Conservation (phyloP, 2,113 vertebrate genomes). For the Halcyon malimbica region DNA sequence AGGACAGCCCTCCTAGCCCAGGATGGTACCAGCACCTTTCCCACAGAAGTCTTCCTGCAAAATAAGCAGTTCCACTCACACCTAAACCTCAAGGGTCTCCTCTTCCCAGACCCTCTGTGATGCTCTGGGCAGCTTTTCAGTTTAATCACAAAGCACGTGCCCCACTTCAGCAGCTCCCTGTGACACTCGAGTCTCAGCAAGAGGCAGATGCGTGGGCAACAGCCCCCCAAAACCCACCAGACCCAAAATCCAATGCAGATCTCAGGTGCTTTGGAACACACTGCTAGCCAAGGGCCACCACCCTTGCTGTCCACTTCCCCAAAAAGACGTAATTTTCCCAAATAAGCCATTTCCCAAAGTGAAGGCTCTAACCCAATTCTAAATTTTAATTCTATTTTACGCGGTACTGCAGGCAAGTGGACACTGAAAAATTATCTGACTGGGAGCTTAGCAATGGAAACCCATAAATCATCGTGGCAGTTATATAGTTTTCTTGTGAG, state of each 20-base stretch:
- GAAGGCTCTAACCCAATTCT: not conserved
- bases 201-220: not conserved
- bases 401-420: conserved; percentile 42
- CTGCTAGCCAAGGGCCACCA: not conserved
- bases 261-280: rapidly evolving
- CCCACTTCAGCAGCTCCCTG: not conserved
- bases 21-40: not conserved
- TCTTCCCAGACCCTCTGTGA: not conserved
- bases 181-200: not conserved
- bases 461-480: conserved; percentile 82
- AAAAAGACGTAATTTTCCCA: not conserved
- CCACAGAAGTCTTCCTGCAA: not conserved
- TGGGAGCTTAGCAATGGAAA: conserved; percentile 44
- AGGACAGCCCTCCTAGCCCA: not conserved
- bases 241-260: not conserved
- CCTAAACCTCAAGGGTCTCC: not conserved
- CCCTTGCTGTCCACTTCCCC: not conserved
- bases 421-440: conserved; percentile 71
- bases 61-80: not conserved
- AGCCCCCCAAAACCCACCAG: not conserved
- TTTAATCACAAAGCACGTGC: not conserved
- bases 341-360: conserved; percentile 18
- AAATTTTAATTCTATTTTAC: conserved; percentile 58
- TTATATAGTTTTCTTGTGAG: conserved; percentile 63
- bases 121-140: not conserved